A percentile compares a stretch with the other conserved stretches of the same genome.
Evolutionary conservation across 2,113 vertebrate species (phyloP).

Genomic region (Geococcyx californianus): DNA sequence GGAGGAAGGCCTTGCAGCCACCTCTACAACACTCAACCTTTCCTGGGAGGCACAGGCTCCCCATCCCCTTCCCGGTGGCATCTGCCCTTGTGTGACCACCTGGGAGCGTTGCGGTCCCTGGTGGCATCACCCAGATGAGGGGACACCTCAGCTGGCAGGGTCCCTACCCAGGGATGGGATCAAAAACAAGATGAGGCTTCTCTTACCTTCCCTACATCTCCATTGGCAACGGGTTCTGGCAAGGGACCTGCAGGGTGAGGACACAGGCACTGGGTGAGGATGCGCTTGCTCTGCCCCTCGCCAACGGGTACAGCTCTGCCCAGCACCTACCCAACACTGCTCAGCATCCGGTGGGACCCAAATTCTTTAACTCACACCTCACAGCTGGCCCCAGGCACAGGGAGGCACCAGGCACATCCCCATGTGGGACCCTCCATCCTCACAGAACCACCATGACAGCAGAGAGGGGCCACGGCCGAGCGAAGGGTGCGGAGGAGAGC

Average conservation of each 20-base stretch:
- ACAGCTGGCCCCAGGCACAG: accelerated
- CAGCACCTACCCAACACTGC: neutral
- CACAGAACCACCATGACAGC: accelerated
- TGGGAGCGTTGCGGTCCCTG: neutral
- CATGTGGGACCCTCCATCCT: neutral
- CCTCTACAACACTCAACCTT: neutral
- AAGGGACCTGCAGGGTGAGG: slow-evolving; percentile 78
- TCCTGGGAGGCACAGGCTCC: neutral
- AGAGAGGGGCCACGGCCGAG: neutral
- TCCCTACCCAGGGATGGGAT: neutral
- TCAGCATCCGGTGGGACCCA: neutral
- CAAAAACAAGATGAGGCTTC: neutral
- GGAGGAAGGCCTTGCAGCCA: neutral
- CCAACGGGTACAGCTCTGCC: neutral
- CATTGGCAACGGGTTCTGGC: slow-evolving; percentile 85
- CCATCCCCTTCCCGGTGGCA: neutral
- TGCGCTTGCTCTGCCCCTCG: neutral
- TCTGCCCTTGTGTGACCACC: neutral
- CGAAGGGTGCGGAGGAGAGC: neutral
- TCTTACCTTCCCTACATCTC: slow-evolving; percentile 88
- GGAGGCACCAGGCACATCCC: neutral
- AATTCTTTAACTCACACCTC: neutral
- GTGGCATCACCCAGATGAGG: neutral
- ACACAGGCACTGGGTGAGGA: accelerated
- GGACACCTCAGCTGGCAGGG: neutral